Evolutionary conservation across 2,113 vertebrate species (phyloP).

Genomic region (Serilophus lunatus): DNA sequence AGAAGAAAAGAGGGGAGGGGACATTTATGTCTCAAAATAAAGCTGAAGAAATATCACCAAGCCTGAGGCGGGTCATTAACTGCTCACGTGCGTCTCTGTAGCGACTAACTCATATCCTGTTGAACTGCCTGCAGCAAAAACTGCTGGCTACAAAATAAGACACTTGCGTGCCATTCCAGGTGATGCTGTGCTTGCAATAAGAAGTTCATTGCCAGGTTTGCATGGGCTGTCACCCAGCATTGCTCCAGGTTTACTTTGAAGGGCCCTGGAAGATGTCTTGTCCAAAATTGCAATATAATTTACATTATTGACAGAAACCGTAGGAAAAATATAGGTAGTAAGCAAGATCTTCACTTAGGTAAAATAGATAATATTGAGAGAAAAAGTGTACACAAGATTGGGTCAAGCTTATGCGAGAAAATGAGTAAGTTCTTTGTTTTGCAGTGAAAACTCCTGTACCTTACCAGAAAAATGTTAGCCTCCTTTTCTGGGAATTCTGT

Average conservation of each 20-base stretch:
- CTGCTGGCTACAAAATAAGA: neutral
- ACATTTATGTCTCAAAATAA: neutral
- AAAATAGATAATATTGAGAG: neutral
- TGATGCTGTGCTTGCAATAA: neutral
- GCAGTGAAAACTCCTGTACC: neutral
- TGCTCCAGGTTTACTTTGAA: neutral
- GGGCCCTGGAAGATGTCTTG: neutral
- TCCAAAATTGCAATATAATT: neutral
- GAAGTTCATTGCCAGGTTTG: neutral
- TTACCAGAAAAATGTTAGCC: neutral
- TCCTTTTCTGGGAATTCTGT: neutral
- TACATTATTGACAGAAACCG: neutral
- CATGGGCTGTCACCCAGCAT: neutral
- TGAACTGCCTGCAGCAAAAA: constrained; percentile 23
- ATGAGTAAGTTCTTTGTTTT: neutral
- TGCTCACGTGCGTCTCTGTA: neutral
- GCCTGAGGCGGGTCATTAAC: neutral
- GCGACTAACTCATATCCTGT: neutral
- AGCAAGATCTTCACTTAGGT: neutral
- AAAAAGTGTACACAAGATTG: neutral
- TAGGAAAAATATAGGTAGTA: neutral
- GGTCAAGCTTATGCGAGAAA: neutral
- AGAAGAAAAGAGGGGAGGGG: neutral
- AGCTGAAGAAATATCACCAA: neutral
- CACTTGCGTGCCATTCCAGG: neutral